These are phyloP conservation scores for Mirza zaza DNA, from an alignment of 2,113 vertebrate genomes.

Conservation along the genomic window DNA sequence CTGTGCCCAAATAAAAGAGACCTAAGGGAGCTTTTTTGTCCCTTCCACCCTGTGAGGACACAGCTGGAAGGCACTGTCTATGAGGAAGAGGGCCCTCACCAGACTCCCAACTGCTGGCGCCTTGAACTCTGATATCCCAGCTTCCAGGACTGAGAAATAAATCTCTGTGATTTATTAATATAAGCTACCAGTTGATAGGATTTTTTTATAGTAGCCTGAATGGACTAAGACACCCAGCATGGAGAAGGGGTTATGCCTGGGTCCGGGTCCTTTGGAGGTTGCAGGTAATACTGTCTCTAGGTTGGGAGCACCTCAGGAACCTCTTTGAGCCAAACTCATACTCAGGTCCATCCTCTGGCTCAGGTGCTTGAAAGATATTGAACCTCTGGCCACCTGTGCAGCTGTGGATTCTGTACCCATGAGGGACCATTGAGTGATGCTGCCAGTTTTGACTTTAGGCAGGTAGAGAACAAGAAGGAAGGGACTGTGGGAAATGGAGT, in stretches of 20 bases:
- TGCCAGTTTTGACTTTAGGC: not conserved
- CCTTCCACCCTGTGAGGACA: not conserved
- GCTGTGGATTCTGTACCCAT: not conserved
- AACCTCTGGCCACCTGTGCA: not conserved
- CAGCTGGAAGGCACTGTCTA: not conserved
- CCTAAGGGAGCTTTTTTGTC: not conserved
- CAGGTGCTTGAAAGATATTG: rapidly evolving
- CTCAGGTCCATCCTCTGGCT: not conserved
- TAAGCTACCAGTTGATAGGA: not conserved
- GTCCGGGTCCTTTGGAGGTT: not conserved
- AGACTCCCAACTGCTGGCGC: not conserved
- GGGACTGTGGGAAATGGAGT: not conserved
- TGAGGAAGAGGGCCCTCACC: not conserved
- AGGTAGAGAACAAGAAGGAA: not conserved
- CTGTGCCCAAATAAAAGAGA: not conserved
- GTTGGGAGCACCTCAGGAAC: too few relatives aligned
- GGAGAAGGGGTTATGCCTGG: rapidly evolving
- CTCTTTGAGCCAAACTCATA: not conserved
- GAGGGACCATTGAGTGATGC: not conserved
- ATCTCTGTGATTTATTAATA: not conserved
- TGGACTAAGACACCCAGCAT: not conserved
- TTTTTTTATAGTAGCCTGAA: not conserved
- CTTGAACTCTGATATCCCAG: not conserved
- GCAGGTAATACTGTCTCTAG: not conserved
- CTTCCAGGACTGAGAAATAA: not conserved